Evolutionary conservation across 1,140 invertebrate species (phyloP), one percentile per base, ranked within the genome.

Genomic region (Mya arenaria): DNA sequence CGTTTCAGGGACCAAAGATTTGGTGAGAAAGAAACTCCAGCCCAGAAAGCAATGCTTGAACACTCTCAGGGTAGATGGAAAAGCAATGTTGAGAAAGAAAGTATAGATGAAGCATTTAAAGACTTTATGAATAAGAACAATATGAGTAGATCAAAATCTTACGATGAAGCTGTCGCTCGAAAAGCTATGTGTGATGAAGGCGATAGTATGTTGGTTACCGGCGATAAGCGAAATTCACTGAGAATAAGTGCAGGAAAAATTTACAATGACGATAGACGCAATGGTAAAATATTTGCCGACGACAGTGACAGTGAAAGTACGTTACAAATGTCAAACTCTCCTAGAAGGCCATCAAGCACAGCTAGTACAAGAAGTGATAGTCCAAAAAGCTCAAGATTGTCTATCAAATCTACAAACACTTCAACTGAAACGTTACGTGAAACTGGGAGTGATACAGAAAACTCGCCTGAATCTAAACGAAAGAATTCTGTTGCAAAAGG

Each of bases 341-440:
- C 84, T 5, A 83, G 85, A 52, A 68, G 88, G 68, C 75, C 82
- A 30, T 87, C 85, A 37, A 84, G 84, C 56, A 69, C 78, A 32
- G 25, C 34, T 3, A 81, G 68, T 63, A 80, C 87, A 23, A 89
- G 88, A 84, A 90, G 86, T 79, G 89, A 90, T 62, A 91, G 89
- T 84, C 87, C 87, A 17, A 90, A 88, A 77, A 89, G 85, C 73
- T 84, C 83, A 25, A 83, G 88, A 10, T 80, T 89, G 30, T 90
- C 89, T 10, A 87, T 90, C 28, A 90, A 90, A 81, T 91, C 90
- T 17, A 86, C 87, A 10, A 89, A 87, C 75, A 90, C 90, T 15
- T 91, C 90, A n/a, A 91, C 90, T 2, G 90, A 91, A 75, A 91
- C 90, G 10, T 77, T 91, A 13, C 85, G 85, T 25, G 89, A 91